phyloP scores from a whole-genome alignment of 2,113 vertebrate species.

The Chunga burmeisteri region DNA sequence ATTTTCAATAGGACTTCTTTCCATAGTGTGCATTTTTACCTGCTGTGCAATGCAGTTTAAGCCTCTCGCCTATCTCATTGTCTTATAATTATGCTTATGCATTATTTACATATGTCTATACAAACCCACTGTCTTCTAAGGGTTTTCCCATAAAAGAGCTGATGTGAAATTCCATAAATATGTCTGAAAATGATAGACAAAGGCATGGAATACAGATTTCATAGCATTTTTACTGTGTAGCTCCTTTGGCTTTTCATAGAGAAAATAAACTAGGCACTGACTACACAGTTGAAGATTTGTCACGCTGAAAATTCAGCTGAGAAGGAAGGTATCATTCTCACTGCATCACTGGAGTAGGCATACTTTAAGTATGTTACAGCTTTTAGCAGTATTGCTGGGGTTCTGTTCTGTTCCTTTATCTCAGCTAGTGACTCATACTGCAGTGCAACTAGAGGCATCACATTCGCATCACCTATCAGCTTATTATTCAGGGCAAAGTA shows the following conservation, averaged over 20 bases:
- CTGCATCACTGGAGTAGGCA: neutral
- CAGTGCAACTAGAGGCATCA: neutral
- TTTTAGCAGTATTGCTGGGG: neutral
- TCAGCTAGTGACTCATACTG: slow-evolving; percentile 36
- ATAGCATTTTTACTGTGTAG: neutral
- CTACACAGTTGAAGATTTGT: neutral
- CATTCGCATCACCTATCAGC: neutral
- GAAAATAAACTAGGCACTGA: neutral
- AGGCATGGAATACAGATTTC: neutral
- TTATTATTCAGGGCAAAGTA: neutral
- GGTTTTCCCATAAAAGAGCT: neutral
- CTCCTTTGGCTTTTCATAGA: neutral
- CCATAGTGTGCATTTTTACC: neutral
- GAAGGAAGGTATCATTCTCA: neutral
- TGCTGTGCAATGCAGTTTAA: neutral
- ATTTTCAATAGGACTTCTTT: rapidly evolving
- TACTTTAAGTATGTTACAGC: neutral
- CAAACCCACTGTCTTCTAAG: neutral
- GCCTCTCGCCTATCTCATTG: rapidly evolving
- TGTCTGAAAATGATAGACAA: neutral
- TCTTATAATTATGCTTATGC: neutral
- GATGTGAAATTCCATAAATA: neutral
- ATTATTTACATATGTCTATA: neutral
- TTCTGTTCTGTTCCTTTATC: neutral
- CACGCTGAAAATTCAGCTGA: neutral